A percentile compares a stretch with the other conserved stretches of the same genome.
phyloP scores from a whole-genome alignment of 2,797 vertebrate species.

The Eutrigla gurnardus region DNA sequence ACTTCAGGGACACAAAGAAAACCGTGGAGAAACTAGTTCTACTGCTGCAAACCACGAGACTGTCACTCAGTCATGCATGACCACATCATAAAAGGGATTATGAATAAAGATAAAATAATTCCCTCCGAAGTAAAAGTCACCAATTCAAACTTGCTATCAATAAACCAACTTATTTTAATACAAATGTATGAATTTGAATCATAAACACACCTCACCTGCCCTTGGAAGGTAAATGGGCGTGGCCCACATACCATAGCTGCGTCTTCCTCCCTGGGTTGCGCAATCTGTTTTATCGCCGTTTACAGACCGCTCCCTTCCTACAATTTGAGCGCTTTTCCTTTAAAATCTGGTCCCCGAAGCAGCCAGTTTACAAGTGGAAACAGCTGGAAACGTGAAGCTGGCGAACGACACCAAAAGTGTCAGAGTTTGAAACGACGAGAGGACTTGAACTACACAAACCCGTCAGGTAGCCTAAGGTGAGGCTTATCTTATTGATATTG shows the following conservation, averaged over 20 bases:
- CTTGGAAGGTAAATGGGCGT: conserved; percentile 22
- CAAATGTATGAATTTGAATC: neutral
- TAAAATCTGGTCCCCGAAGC: neutral
- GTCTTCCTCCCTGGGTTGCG: neutral
- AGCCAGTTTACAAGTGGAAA: neutral
- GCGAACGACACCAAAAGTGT: neutral
- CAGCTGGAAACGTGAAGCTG: neutral
- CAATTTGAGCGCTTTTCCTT: neutral
- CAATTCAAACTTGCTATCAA: neutral
- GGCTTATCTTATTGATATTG: rapidly evolving
- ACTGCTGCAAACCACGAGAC: neutral
- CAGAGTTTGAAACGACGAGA: neutral
- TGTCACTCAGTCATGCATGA: neutral
- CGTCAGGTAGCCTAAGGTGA: conserved; percentile 2
- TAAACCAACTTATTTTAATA: neutral
- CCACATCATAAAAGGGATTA: neutral
- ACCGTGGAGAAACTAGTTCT: conserved; percentile 4
- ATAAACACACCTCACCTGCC: conserved; percentile 12
- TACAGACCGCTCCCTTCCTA: conserved; percentile 8
- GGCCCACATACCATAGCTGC: neutral
- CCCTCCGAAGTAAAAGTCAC: neutral
- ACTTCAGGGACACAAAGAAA: too few relatives aligned
- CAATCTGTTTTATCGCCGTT: neutral
- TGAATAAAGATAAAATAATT: neutral
- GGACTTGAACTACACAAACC: neutral